Base-by-base conservation (phyloP, 2,888 invertebrate genomes). In the Macrosoma leucophasiata region DNA sequence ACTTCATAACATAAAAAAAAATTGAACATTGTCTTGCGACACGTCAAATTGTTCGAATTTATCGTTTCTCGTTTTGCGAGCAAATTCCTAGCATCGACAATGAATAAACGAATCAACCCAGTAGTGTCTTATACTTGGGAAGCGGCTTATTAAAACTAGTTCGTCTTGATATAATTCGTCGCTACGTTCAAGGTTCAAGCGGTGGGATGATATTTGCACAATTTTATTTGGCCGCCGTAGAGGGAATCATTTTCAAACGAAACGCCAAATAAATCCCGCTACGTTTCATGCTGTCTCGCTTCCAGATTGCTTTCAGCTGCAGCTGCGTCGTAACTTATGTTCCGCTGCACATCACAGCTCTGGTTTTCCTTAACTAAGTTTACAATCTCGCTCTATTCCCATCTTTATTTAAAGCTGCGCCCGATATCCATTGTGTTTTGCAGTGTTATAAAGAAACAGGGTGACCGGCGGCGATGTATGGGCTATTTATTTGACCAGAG, bases 401-500 rank as follows among this genome's bases (percentile, higher is more conserved):
- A 6, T 18, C 18, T 5, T 15, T n/a, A 28, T 18, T 12, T n/a
- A 2, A 12, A 4, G 5, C 20, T 4, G 7, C 15, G 18, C 17
- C 3, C n/a, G 3, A 18, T 27, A 27, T 12, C 27, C 19, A 27
- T 19, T 27, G 27, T 9, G 7, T 20, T 21, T 17, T 10, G 18
- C 14, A 12, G 8, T 11, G 12, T 2, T 27, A 6, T 22, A 27
- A 14, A 10, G n/a, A n/a, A 36, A 29, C 29, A 29, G 32, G 36
- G 39, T 43, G 41, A 42, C 55, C 52, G 53, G 48, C 60, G 47
- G 69, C 61, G 67, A 72, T 58, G 51, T 63, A 70, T 69, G 55
- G 62, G 58, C 64, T 66, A 66, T 69, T 69, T 68, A 63, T 70
- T 66, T 62, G 52, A n/a, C 52, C 47, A 48, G 50, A 56, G 60